Percentiles rank a stretch among this genome's conserved stretches.
Evolutionary conservation across 2,113 vertebrate genomes (phyloP).

Genomic region (Saguinus midas): DNA sequence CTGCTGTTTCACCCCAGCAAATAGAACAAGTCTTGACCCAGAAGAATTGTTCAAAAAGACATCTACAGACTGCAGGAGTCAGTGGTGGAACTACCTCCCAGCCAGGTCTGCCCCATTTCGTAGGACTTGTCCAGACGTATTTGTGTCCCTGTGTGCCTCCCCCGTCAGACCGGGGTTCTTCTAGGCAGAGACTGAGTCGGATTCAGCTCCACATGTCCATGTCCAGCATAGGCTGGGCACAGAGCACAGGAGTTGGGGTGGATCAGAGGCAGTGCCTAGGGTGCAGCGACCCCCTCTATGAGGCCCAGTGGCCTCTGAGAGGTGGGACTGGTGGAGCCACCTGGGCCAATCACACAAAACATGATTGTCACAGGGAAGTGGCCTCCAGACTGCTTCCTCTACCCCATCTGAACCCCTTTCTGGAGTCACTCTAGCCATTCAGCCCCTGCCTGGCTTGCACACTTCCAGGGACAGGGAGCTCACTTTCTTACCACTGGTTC

Average conservation of each 20-base stretch:
- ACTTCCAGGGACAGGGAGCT: not conserved
- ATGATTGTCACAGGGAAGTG: not conserved
- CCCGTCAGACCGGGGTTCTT: not conserved
- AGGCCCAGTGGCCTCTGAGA: not conserved
- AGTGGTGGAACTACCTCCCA: not conserved
- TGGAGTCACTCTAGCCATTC: not conserved
- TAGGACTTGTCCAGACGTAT: not conserved
- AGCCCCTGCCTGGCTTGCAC: not conserved
- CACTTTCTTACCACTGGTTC: not conserved
- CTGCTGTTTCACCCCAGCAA: not conserved
- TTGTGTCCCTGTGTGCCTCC: not conserved
- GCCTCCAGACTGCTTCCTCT: not conserved
- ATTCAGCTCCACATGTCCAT: not conserved
- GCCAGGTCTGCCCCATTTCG: not conserved
- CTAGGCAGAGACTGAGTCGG: not conserved
- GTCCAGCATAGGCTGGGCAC: not conserved
- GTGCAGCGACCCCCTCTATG: not conserved
- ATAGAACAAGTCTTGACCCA: not conserved
- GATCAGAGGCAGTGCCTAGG: not conserved
- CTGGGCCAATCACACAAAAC: not conserved
- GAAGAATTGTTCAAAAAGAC: not conserved
- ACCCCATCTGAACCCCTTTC: not conserved
- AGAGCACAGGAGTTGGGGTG: not conserved
- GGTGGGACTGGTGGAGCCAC: not conserved
- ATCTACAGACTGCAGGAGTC: not conserved